Percentiles rank a stretch among this genome's conserved stretches.
Conservation (phyloP, 1,140 invertebrate species). For the Penaeus japonicus region DNA sequence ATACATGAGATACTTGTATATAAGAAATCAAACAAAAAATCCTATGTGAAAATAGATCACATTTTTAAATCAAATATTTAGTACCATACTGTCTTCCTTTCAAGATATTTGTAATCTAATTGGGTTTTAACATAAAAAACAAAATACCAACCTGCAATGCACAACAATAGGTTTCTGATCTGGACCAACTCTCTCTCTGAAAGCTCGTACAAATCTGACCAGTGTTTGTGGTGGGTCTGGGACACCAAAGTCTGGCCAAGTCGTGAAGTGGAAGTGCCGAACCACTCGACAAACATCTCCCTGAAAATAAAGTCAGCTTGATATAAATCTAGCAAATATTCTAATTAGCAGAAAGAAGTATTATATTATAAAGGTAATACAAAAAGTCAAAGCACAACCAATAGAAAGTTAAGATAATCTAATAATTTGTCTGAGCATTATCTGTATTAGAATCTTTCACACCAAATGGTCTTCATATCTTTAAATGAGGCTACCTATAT, state of each 20-base stretch:
- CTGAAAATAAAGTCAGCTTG: constrained; percentile 65
- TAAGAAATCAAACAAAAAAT: too few relatives aligned
- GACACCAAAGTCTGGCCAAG: constrained; percentile 97
- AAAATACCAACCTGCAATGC: constrained; percentile 75
- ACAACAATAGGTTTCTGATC: constrained; percentile 92
- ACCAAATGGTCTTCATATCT: too few relatives aligned
- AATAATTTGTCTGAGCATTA: too few relatives aligned
- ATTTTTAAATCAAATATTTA: too few relatives aligned
- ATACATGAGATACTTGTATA: too few relatives aligned
- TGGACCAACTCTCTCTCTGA: constrained; percentile 84
- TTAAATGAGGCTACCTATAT: too few relatives aligned
- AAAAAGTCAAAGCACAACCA: not conserved
- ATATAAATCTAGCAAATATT: constrained; percentile 35
- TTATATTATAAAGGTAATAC: not conserved
- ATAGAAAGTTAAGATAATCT: too few relatives aligned
- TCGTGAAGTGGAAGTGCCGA: constrained; percentile 94
- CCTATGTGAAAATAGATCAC: too few relatives aligned
- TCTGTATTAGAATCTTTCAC: too few relatives aligned
- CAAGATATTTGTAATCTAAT: too few relatives aligned
- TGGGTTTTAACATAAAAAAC: too few relatives aligned
- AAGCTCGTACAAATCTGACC: constrained; percentile 88
- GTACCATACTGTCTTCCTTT: too few relatives aligned
- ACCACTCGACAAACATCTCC: constrained; percentile 86
- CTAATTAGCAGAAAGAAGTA: constrained; percentile 40
- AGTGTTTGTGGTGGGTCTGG: constrained; percentile 81